These are phyloP conservation scores for Natrix natrix DNA, from an alignment of 2,797 vertebrate species.

Conservation along the genomic window DNA sequence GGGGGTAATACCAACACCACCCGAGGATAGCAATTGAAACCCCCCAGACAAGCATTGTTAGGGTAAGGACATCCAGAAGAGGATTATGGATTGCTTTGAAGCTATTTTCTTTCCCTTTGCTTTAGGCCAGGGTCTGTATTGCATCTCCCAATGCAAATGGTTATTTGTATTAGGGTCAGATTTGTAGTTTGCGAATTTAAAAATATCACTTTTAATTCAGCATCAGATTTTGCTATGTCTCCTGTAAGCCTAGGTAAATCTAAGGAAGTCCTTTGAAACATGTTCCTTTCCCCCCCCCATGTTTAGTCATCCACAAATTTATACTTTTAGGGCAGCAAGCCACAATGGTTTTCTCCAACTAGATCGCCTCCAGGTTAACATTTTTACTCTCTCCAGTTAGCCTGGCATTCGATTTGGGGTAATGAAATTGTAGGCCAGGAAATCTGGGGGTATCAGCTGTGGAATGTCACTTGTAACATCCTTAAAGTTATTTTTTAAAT, in stretches of 20 bases:
- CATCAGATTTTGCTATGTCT: background rate
- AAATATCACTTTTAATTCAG: background rate
- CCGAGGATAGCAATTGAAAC: constrained; percentile 56
- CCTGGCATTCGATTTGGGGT: background rate
- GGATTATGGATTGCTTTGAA: constrained; percentile 53
- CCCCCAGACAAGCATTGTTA: constrained; percentile 58
- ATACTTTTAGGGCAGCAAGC: background rate
- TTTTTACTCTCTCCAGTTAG: background rate
- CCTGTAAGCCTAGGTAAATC: background rate
- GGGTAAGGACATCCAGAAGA: constrained; percentile 54
- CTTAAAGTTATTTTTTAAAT: background rate
- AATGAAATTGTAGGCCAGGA: background rate
- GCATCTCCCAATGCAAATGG: background rate
- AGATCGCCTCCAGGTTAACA: background rate
- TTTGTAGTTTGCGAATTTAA: background rate
- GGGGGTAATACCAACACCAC: constrained; percentile 47
- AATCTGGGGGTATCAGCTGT: background rate
- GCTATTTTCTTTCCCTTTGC: constrained; percentile 43
- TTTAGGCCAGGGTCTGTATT: background rate
- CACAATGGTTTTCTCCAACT: background rate
- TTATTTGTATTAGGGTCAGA: background rate
- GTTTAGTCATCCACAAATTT: background rate
- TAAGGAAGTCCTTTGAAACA: background rate
- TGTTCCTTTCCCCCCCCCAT: background rate
- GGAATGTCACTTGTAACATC: background rate